Evolutionary conservation across 2,797 vertebrate species (phyloP).

Genomic region (Lepilemur ruficaudatus): DNA sequence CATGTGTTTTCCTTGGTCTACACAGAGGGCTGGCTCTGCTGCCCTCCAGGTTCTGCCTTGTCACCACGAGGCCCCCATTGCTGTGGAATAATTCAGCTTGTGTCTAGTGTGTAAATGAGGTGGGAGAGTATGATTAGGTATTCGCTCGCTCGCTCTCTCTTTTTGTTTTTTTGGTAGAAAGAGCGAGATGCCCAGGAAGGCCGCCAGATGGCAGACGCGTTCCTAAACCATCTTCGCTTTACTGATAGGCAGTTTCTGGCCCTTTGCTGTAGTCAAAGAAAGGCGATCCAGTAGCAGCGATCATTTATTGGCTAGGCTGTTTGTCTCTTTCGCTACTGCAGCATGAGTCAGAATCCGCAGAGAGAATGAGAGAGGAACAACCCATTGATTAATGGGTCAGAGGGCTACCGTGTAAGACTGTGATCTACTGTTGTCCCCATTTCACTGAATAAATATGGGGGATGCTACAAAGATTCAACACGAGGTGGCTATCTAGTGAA

Average conservation of each 20-base stretch:
- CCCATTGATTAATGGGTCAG: not conserved
- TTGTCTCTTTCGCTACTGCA: constrained; percentile 21
- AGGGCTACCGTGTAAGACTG: not conserved
- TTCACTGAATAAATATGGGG: not conserved
- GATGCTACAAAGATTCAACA: not conserved
- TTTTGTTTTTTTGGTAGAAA: not conserved
- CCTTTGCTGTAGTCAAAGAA: not conserved
- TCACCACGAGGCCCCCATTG: not conserved
- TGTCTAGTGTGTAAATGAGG: not conserved
- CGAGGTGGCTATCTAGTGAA: not conserved
- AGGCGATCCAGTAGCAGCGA: not conserved
- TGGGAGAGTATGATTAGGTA: not conserved
- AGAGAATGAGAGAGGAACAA: not conserved
- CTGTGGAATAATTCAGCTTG: not conserved
- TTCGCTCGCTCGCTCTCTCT: not conserved
- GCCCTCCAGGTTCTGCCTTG: not conserved
- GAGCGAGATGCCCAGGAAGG: not conserved
- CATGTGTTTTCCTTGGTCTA: not conserved
- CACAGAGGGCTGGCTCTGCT: not conserved
- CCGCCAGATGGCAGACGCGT: constrained; percentile 63
- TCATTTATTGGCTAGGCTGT: constrained; percentile 9
- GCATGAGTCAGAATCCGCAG: not conserved
- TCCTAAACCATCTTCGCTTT: not conserved
- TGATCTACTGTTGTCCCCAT: not conserved
- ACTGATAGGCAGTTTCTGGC: not conserved